Conservation (phyloP, 2,888 invertebrate genomes). For the Allolobophora icterica region DNA sequence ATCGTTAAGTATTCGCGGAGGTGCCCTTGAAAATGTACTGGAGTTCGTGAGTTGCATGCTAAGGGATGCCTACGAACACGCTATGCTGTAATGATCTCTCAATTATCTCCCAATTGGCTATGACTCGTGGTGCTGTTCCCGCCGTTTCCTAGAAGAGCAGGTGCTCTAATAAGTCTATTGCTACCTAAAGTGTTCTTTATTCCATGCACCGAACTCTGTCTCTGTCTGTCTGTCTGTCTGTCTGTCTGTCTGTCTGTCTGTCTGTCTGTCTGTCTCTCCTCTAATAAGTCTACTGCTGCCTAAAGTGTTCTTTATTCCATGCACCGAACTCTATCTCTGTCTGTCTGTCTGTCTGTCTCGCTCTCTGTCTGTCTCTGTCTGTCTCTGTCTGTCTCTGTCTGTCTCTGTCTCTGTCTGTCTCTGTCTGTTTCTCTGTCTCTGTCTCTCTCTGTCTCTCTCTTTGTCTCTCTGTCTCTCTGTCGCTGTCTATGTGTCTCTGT, state of each 20-base stretch:
- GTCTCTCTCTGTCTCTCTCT: not conserved
- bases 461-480: not conserved
- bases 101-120: not conserved
- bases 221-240: not conserved
- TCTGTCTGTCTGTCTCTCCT: slow-evolving; percentile 17
- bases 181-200: not conserved
- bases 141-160: not conserved
- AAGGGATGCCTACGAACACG: not conserved
- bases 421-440: not conserved
- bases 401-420: slow-evolving; percentile 28
- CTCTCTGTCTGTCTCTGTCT: slow-evolving; percentile 1
- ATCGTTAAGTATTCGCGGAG: not conserved
- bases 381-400: slow-evolving; percentile 26
- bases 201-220: not conserved
- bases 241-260: slow-evolving; percentile 14
- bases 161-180: not conserved
- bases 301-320: not conserved
- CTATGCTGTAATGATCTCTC: not conserved
- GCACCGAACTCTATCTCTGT: not conserved
- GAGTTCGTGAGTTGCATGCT: not conserved
- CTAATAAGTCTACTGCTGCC: not conserved
- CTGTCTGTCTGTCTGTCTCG: not conserved
- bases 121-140: not conserved
- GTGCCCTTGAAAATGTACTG: not conserved
- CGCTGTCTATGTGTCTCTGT: not conserved